phyloP scores from a whole-genome alignment of 64 coral and sea anemone genomes.

The Montipora cactus region DNA sequence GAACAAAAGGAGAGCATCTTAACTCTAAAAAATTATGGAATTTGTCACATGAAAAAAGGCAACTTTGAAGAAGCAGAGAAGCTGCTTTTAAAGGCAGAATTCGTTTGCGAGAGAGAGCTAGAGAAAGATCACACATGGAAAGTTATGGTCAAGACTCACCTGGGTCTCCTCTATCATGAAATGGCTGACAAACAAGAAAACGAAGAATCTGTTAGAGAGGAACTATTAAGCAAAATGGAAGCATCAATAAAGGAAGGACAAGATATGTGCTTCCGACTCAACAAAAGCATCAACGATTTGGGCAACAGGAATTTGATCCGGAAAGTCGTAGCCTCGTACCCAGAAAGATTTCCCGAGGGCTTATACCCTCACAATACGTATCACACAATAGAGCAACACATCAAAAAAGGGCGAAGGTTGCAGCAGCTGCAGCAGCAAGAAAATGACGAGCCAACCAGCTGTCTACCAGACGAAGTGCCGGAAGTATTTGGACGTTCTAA shows the following conservation, averaged over 20 bases:
- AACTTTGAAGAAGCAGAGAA: no score
- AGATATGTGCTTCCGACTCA: neutral
- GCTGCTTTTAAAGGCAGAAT: no score
- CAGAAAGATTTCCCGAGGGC: neutral
- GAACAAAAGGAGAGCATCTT: no score
- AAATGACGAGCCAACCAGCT: no score
- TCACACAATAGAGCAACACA: no score
- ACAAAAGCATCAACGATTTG: neutral
- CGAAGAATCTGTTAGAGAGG: neutral
- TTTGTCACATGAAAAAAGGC: no score
- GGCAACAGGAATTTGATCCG: neutral
- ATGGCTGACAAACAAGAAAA: neutral
- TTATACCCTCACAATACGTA: neutral
- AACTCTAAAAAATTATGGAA: no score
- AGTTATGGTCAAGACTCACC: neutral
- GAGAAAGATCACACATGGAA: neutral
- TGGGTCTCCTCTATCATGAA: neutral
- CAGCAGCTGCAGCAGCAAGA: no score
- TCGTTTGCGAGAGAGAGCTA: no score
- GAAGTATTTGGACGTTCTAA: no score
- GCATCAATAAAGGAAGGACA: neutral
- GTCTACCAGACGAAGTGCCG: no score
- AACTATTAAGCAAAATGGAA: neutral
- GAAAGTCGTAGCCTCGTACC: neutral
- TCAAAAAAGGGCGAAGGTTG: no score